These are phyloP conservation scores for Drosophila bunnanda DNA, from an alignment of 2,888 invertebrate species.

Conservation along the genomic window DNA sequence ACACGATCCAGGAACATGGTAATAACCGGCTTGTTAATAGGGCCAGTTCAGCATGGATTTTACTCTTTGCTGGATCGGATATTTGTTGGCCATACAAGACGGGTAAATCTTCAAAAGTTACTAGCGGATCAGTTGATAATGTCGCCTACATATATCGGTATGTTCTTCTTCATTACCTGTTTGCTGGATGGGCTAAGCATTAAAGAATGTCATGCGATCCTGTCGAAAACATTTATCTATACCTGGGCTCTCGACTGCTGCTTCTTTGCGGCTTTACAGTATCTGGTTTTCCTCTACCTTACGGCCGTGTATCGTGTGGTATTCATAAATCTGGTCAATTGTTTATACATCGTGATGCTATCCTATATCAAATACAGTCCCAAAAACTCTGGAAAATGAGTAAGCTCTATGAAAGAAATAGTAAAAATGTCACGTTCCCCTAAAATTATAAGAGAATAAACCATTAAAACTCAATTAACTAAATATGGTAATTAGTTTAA, in stretches of 20 bases:
- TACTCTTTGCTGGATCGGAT: constrained; percentile 15
- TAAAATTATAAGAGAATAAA: background rate
- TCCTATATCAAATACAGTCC: constrained; percentile 28
- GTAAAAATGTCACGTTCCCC: background rate
- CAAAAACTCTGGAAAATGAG: background rate
- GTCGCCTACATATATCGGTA: constrained; percentile 29
- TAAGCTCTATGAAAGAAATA: background rate
- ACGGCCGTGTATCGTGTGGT: constrained; percentile 22
- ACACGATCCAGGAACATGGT: constrained; percentile 20
- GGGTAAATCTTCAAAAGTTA: constrained; percentile 12
- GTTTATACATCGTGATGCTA: constrained; percentile 26
- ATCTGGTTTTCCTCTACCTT: constrained; percentile 32
- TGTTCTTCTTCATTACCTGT: constrained; percentile 29
- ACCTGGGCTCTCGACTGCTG: constrained; percentile 30
- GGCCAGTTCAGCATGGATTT: constrained; percentile 37
- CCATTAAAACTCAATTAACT: background rate
- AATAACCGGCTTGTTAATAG: constrained; percentile 23
- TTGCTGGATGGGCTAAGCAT: constrained; percentile 23
- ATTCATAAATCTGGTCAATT: constrained; percentile 30
- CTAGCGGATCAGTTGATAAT: constrained; percentile 32
- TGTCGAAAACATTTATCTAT: constrained; percentile 20
- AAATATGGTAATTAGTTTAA: background rate
- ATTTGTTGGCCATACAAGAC: background rate
- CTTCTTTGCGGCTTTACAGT: constrained; percentile 32
- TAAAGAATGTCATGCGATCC: constrained; percentile 11